Conservation (phyloP, 2,113 vertebrate species). For the Lagopus leucura region DNA sequence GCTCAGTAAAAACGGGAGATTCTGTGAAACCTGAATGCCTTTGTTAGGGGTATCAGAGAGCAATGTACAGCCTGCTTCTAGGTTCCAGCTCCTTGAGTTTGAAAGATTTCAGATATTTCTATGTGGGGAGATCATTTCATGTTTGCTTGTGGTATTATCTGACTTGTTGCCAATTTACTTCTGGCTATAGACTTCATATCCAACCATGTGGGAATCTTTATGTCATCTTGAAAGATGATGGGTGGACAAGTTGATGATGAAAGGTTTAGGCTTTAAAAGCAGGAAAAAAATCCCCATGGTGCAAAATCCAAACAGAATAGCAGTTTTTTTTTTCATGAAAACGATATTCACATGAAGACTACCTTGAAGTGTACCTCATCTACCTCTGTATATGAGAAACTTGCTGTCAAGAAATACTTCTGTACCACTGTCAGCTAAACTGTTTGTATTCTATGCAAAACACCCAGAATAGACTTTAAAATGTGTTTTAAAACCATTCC, state of each 20-base stretch:
- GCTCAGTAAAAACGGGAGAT: background rate
- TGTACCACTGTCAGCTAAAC: background rate
- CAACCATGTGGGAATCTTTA: background rate
- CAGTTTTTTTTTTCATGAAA: background rate
- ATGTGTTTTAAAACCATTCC: background rate
- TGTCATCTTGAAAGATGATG: background rate
- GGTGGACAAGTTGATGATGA: background rate
- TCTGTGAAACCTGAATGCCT: background rate
- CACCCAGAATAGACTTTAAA: background rate
- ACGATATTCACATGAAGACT: background rate
- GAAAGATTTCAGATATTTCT: background rate
- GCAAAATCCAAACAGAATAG: too few species aligned
- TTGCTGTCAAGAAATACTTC: background rate
- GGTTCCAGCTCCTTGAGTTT: background rate
- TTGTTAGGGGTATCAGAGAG: background rate
- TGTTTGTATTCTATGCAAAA: background rate
- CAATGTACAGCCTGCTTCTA: background rate
- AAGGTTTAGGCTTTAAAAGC: background rate
- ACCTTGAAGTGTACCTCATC: background rate
- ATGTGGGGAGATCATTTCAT: background rate
- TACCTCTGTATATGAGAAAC: background rate
- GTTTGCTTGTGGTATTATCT: background rate
- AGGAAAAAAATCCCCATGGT: background rate
- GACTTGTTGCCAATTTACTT: background rate
- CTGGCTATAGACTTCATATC: background rate